Evolutionary conservation across 2,797 vertebrate species (phyloP).

Genomic region (Pseudocheirus occidentalis): DNA sequence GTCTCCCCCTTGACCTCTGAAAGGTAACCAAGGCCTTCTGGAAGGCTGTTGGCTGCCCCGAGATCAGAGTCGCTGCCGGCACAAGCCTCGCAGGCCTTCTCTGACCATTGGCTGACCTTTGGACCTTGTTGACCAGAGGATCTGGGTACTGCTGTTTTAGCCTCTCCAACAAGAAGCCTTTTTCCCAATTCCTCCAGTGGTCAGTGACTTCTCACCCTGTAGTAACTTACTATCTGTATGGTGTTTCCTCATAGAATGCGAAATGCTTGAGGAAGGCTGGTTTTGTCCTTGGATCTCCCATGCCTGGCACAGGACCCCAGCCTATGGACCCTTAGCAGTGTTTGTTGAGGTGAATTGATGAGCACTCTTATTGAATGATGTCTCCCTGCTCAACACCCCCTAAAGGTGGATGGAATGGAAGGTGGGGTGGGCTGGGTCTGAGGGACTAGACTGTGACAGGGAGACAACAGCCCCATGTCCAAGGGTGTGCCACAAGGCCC

Average conservation of each 20-base stretch:
- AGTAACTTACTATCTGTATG: background rate
- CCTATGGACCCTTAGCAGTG: background rate
- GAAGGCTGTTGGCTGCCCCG: background rate
- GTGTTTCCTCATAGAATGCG: background rate
- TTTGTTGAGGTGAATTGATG: background rate
- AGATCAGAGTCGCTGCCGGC: background rate
- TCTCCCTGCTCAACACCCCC: background rate
- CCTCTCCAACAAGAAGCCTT: background rate
- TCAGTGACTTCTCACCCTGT: background rate
- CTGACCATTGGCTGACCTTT: background rate
- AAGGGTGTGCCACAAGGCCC: background rate
- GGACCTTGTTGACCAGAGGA: background rate
- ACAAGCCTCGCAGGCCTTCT: background rate
- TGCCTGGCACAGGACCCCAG: background rate
- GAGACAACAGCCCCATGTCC: background rate
- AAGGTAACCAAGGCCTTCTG: background rate
- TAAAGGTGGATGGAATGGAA: background rate
- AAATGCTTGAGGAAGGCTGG: background rate
- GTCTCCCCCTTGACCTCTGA: background rate
- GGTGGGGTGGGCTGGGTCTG: background rate
- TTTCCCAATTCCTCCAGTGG: background rate
- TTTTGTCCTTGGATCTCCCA: background rate
- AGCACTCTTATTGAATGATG: background rate
- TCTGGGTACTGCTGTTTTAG: background rate
- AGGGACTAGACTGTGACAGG: background rate